A percentile compares a stretch with the other conserved stretches of the same genome.
phyloP scores from a whole-genome alignment of 1,140 invertebrate species.

The Goniozus legneri region DNA sequence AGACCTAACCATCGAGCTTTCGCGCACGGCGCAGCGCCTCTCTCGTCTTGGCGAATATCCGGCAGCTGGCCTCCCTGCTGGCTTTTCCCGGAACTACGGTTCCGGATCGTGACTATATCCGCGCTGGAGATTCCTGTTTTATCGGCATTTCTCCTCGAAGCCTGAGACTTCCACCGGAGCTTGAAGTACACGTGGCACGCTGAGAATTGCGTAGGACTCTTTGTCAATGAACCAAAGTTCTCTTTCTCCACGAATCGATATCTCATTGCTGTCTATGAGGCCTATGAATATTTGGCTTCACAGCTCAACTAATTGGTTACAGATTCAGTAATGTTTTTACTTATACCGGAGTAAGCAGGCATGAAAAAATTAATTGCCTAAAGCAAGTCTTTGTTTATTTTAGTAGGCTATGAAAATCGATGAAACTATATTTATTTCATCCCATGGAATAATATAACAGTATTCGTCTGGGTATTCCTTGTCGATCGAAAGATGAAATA shows the following conservation, averaged over 20 bases:
- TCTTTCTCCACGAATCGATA: conserved; percentile 3
- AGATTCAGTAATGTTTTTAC: no score
- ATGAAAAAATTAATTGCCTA: no score
- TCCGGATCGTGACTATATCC: conserved; percentile 17
- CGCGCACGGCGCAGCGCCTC: conserved; percentile 25
- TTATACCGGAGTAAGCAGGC: no score
- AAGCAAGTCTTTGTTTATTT: no score
- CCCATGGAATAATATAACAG: no score
- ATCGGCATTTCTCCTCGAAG: conserved; percentile 33
- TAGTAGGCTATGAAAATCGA: no score
- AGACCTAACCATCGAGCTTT: conserved; percentile 20
- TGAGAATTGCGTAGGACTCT: not conserved
- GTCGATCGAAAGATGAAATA: no score
- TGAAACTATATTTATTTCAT: no score
- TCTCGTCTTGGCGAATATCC: conserved; percentile 32
- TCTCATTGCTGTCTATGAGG: no score
- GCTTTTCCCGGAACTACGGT: conserved; percentile 34
- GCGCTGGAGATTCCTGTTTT: conserved; percentile 38
- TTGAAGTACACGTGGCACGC: not conserved
- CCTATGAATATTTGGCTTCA: no score
- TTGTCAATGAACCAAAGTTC: not conserved
- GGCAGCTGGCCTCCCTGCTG: conserved; percentile 34
- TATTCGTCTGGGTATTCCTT: no score
- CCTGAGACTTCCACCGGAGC: not conserved
- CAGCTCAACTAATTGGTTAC: no score